These are phyloP conservation scores for Carcinoscorpius rotundicauda DNA, from an alignment of 1,140 invertebrate genomes.

Conservation along the genomic window DNA sequence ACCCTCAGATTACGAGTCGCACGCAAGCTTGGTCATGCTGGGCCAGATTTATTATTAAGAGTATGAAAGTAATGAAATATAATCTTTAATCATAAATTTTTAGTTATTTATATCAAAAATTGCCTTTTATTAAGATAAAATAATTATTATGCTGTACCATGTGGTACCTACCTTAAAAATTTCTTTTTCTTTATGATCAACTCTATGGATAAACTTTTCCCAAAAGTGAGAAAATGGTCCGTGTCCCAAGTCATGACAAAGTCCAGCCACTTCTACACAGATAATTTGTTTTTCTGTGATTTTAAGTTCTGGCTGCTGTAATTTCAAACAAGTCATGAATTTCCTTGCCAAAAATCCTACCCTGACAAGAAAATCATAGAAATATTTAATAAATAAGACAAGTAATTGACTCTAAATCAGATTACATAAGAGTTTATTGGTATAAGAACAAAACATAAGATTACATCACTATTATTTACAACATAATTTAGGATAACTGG, in stretches of 20 bases:
- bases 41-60: too few relatives aligned
- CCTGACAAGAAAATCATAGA: conserved; percentile 20
- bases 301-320: conserved; percentile 35
- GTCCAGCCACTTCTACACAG: conserved; percentile 47
- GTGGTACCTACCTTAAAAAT: background rate
- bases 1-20: too few relatives aligned
- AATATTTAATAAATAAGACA: background rate
- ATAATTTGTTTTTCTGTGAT: conserved; percentile 36
- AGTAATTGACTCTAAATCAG: too few relatives aligned
- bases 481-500: too few relatives aligned
- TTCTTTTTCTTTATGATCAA: conserved; percentile 15
- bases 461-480: too few relatives aligned
- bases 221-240: conserved; percentile 52
- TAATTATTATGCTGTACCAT: background rate
- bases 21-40: too few relatives aligned
- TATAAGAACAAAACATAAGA: conserved; percentile 6
- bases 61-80: background rate
- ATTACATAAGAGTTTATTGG: background rate
- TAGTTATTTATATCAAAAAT: too few relatives aligned
- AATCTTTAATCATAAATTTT: background rate
- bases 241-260: conserved; percentile 56
- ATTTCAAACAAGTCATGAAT: conserved; percentile 29
- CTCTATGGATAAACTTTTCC: conserved; percentile 35
- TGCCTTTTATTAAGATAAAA: too few relatives aligned
- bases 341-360: conserved; percentile 36